phyloP scores from a whole-genome alignment of 2,797 vertebrate genomes.

The Cynodonichthys magdalenae region DNA sequence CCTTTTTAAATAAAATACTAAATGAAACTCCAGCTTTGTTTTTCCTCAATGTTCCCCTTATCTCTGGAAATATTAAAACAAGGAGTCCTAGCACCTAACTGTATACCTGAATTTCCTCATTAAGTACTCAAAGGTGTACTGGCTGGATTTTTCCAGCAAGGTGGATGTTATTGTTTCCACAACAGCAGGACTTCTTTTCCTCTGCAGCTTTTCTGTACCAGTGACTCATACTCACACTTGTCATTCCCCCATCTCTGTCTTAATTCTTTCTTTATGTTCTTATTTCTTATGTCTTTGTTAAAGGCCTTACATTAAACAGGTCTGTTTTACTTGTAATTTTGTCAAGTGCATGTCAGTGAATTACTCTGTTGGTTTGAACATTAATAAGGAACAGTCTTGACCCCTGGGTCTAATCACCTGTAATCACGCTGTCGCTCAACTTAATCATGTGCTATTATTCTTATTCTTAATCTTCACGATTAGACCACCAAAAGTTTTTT shows the following conservation, averaged over 20 bases:
- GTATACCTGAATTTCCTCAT: conserved; percentile 3
- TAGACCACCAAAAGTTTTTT: background rate
- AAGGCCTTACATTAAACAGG: background rate
- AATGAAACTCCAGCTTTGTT: conserved; percentile 32
- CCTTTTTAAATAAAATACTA: background rate
- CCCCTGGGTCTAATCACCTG: background rate
- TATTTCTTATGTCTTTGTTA: background rate
- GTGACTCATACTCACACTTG: conserved; percentile 42
- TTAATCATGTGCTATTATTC: background rate
- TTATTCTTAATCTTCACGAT: background rate
- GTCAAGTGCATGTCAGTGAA: background rate
- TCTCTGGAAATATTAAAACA: conserved; percentile 11
- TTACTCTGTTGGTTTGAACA: background rate
- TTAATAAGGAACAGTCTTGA: background rate
- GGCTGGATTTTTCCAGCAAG: conserved; percentile 10
- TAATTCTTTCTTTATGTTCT: background rate
- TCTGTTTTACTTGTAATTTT: background rate
- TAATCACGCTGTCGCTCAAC: background rate
- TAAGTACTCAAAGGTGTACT: conserved; percentile 15
- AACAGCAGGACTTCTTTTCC: conserved; percentile 27
- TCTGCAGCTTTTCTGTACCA: conserved; percentile 48
- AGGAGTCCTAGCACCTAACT: background rate
- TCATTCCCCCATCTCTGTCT: conserved; percentile 17
- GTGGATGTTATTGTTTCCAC: conserved; percentile 22
- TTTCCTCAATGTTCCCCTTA: conserved; percentile 12